Evolutionary conservation across 2,113 vertebrate species (phyloP), one percentile per base, ranked within the genome.

Genomic region (Nettapus auritus): DNA sequence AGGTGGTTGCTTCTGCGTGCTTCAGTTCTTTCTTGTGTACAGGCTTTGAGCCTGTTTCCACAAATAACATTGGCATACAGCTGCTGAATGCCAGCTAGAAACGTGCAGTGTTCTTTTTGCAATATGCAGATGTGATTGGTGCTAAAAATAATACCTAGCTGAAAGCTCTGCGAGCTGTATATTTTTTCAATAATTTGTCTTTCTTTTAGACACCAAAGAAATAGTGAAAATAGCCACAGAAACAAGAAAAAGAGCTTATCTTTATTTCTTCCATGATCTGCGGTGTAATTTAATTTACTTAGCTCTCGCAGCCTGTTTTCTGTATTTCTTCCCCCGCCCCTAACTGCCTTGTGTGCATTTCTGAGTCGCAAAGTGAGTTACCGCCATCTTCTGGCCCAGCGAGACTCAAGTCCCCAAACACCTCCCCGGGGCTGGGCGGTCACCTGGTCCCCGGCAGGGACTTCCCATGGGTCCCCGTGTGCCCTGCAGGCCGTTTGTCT

Each of bases 381-480:
- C 86, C 31, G 92, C 97, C 97, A 96, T 69, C 97, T 97, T n/a
- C 95, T 92, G 97, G 96, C 22, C 46, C 46, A 48, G 46, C 20
- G 20, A 22, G 46, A 48, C 46, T 11, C 20, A 48, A 48, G 46
- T 48, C 46, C 46, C 46, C 21, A 48, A 48, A 48, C 21, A 48
- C 46, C 46, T 21, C 46, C 46, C 46, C 20, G 11, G 46, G 20
- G 46, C 46, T 21, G 46, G 46, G 46, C 60, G 23, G 16, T 21
- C 23, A 25, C n/a, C 60, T 10, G 34, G 36, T 9, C 36, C 1
- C 9, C 8, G 62, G 44, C 63, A 34, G 71, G n/a, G 48, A 13
- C 16, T 88, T 46, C 33, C 55, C 26, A 1, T 7, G 7, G 26
- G 48, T 38, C 11, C 31, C 36, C 14, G 28, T 62, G 14, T 64